These are phyloP conservation scores for Trichomycterus rosablanca DNA, from an alignment of 2,113 vertebrate species.

Conservation along the genomic window DNA sequence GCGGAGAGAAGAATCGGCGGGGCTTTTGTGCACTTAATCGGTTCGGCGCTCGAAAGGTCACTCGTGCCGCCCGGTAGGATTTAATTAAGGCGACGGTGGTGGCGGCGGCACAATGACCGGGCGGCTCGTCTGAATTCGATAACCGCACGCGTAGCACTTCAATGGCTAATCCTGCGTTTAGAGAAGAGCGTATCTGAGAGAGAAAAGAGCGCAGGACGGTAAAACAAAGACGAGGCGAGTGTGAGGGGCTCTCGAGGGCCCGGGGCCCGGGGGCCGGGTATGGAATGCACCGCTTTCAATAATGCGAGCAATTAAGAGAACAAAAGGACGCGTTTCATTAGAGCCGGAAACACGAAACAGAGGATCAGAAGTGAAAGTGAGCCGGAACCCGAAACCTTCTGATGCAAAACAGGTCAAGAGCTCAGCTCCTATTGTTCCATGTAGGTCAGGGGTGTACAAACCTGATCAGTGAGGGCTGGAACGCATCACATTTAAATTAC, in stretches of 20 bases:
- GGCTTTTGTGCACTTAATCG: slow-evolving; percentile 80
- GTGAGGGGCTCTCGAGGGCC: not conserved
- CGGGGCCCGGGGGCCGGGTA: slow-evolving; percentile 35
- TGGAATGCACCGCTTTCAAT: slow-evolving; percentile 42
- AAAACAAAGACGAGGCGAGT: too few species aligned
- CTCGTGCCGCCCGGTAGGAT: slow-evolving; percentile 64
- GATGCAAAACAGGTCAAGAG: not conserved
- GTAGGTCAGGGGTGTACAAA: too few species aligned
- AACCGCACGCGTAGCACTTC: slow-evolving; percentile 63
- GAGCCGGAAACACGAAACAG: slow-evolving; percentile 11
- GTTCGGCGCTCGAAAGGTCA: slow-evolving; percentile 75
- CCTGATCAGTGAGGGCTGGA: too few species aligned
- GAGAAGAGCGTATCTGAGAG: not conserved
- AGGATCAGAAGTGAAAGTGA: not conserved
- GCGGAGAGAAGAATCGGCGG: slow-evolving; percentile 69
- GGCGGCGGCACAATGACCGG: slow-evolving; percentile 75
- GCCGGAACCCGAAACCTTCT: not conserved
- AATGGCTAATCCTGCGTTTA: slow-evolving; percentile 76
- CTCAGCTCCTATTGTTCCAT: too few species aligned
- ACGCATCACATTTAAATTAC: too few species aligned
- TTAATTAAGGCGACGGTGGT: slow-evolving; percentile 83
- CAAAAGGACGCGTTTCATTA: slow-evolving; percentile 43
- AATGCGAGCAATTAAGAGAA: slow-evolving; percentile 37
- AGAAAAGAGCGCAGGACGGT: not conserved
- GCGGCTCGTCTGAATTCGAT: slow-evolving; percentile 74